Evolutionary conservation across 2,888 invertebrate genomes (phyloP), one percentile per base, ranked within the genome.

Genomic region (Eulithis prunata): DNA sequence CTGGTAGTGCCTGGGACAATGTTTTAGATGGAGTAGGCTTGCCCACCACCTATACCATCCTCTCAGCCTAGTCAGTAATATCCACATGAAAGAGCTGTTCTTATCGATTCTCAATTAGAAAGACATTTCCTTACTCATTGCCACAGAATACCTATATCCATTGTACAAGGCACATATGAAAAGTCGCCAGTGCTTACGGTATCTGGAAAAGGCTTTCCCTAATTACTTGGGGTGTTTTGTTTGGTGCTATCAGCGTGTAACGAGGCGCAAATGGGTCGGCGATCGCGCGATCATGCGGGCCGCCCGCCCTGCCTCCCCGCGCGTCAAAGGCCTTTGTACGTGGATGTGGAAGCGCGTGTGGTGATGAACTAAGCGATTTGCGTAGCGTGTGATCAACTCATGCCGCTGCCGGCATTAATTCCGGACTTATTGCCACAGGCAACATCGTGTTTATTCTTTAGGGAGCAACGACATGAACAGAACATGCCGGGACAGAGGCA

Each of bases 211-310:
- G 91, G 90, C 89, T 91, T 91, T 91, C 84, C 88, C 91, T 91
- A 93, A 91, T 93, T 92, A 91, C 90, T 91, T 89, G 86, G 90
- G 90, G 91, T 91, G 91, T 92, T 91, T 91, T 93, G 93, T 92
- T 90, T 92, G 91, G 89, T 85, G 90, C 88, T 93, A 92, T 93
- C 93, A 83, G 91, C 85, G 91, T 86, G 91, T 89, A 92, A 89
- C 92, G 93, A 90, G 90, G 88, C 89, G 90, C 92, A 88, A 91
- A 91, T 90, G 91, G 92, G 90, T 90, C 89, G 81, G 82, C 79
- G 91, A 92, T 91, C 91, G 89, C 81, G 83, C 90, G 87, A 91
- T 91, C 91, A 91, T 91, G 92, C 91, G 91, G 91, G 91, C 87
- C 85, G 87, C 88, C 89, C 88, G 78, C 71, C 81, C 81, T 76